Evolutionary conservation across 2,888 invertebrate species (phyloP).

Genomic region (Drosophila mimica): DNA sequence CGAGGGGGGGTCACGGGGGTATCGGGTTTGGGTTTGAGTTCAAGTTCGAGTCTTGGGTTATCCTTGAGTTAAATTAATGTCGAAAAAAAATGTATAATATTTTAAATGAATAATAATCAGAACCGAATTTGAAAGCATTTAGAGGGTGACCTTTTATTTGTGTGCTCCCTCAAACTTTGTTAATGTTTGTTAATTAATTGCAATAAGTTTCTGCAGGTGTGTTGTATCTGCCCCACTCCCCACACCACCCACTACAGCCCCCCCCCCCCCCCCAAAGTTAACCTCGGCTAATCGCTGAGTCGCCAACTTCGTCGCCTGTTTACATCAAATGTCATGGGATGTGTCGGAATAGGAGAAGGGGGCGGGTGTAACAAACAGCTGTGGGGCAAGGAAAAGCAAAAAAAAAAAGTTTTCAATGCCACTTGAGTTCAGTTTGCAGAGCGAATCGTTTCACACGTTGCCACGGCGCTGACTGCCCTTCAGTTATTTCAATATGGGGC

Average conservation of each 20-base stretch:
- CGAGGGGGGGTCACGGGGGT: not conserved
- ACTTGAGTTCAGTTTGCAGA: constrained; percentile 50
- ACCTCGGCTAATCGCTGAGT: constrained; percentile 40
- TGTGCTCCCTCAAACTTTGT: constrained; percentile 31
- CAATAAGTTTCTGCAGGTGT: constrained; percentile 47
- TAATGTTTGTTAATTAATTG: constrained; percentile 64
- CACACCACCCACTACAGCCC: not conserved
- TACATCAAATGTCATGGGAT: constrained; percentile 39
- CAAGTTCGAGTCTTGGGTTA: not conserved
- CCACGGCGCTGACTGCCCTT: constrained; percentile 8
- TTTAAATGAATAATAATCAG: constrained; percentile 59
- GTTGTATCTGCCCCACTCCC: not conserved
- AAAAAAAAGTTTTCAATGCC: constrained; percentile 57
- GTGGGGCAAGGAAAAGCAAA: not conserved
- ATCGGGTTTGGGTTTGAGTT: not conserved
- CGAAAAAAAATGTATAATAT: constrained; percentile 30
- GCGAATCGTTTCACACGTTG: constrained; percentile 41
- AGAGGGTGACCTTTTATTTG: constrained; percentile 21
- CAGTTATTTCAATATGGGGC: constrained; percentile 30
- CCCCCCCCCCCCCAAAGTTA: not conserved
- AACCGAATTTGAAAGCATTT: constrained; percentile 39
- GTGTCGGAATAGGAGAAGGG: not conserved
- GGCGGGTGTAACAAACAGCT: not conserved
- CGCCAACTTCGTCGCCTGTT: constrained; percentile 40
- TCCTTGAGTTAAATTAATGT: constrained; percentile 49